phyloP scores from a whole-genome alignment of 2,888 invertebrate species.

The Ditula angustiorana region DNA sequence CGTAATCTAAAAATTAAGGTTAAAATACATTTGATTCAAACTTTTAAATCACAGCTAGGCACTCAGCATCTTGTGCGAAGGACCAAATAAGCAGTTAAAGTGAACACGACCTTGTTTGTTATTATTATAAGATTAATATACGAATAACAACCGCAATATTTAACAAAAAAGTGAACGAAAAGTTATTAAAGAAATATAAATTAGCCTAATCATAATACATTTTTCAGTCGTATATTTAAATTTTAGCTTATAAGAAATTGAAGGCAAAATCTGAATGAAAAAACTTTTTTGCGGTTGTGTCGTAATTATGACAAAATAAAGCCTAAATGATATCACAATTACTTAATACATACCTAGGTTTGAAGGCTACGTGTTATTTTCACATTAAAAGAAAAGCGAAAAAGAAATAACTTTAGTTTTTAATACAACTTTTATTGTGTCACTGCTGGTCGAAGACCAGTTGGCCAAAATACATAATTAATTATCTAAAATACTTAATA shows the following conservation, averaged over 20 bases:
- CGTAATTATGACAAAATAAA: not conserved
- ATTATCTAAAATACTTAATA: no score
- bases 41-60: not conserved
- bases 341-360: not conserved
- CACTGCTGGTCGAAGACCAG: no score
- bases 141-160: no score
- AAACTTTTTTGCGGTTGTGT: not conserved
- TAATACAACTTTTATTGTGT: no score
- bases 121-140: no score
- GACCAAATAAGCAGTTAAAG: not conserved
- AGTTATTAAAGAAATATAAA: not conserved
- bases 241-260: not conserved
- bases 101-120: no score
- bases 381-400: no score
- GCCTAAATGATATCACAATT: not conserved
- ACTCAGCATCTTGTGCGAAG: not conserved
- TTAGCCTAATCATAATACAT: not conserved
- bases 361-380: not conserved
- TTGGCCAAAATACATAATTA: no score
- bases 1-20: not conserved
- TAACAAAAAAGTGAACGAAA: not conserved
- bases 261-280: not conserved
- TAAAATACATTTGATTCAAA: not conserved
- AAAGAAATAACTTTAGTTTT: no score
- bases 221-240: conserved; percentile 4